Evolutionary conservation across 2,888 invertebrate genomes (phyloP).

Genomic region (Nomada fabriciana): DNA sequence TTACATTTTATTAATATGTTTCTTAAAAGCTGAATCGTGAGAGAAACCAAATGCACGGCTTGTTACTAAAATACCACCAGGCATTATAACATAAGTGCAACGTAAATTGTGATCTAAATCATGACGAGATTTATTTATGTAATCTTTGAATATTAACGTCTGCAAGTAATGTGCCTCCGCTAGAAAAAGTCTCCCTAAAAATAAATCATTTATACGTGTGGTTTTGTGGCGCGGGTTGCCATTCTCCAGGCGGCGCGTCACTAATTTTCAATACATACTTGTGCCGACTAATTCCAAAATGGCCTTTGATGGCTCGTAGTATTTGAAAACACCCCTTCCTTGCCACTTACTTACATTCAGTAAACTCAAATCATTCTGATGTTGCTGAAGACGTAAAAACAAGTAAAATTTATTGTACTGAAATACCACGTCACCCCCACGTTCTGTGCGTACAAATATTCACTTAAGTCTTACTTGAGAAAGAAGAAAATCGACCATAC

Average conservation of each 20-base stretch:
- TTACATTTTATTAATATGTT: slow-evolving; percentile 89
- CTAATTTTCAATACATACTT: slow-evolving; percentile 37
- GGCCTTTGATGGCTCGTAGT: slow-evolving; percentile 45
- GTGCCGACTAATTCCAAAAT: slow-evolving; percentile 53
- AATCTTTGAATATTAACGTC: slow-evolving; percentile 89
- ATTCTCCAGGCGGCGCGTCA: neutral
- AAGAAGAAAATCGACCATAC: slow-evolving; percentile 85
- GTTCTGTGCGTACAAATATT: neutral
- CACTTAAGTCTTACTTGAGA: slow-evolving; percentile 54
- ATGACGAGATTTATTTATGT: slow-evolving; percentile 87
- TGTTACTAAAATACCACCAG: slow-evolving; percentile 88
- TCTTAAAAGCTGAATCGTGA: slow-evolving; percentile 86
- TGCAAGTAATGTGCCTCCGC: slow-evolving; percentile 90
- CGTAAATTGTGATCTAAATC: slow-evolving; percentile 87
- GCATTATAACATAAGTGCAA: slow-evolving; percentile 92
- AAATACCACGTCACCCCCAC: too few species aligned
- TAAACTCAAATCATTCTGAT: slow-evolving; percentile 48
- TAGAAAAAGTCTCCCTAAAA: slow-evolving; percentile 85
- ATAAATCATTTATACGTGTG: neutral
- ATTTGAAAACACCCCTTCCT: slow-evolving; percentile 34
- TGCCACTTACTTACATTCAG: slow-evolving; percentile 46
- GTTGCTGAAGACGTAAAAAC: slow-evolving; percentile 23
- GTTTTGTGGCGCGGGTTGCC: neutral
- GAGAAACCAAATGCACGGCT: slow-evolving; percentile 91
- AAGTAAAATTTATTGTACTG: too few species aligned